Base-by-base conservation (phyloP, 2,797 vertebrate genomes). In the Danionella dracula region DNA sequence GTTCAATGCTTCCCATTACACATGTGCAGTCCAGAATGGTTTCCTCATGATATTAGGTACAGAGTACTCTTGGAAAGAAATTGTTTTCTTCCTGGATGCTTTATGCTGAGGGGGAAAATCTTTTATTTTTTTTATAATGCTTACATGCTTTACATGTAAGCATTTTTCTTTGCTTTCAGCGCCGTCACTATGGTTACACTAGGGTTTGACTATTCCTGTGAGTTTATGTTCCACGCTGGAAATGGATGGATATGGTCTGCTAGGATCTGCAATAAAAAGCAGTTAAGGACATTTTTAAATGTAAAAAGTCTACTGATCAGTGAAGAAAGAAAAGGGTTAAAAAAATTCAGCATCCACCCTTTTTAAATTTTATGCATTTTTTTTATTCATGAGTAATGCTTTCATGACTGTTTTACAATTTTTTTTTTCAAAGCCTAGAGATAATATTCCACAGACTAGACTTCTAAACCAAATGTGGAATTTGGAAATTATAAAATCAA, bases 111-210 rank as follows among this genome's bases (percentile, higher is more conserved):
- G 55, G 67, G 40, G 61, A 55, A 66, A 67, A 42, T 20, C 40
- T 57, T 71, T 65, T 40, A 76, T 72, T 79, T 75, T 61, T 50
- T 73, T 48, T 49, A 74, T n/a, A n/a, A n/a, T n/a, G n/a, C n/a
- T n/a, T n/a, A n/a, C n/a, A n/a, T n/a, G n/a, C n/a, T n/a, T 73
- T 76, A 72, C 74, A 73, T 71, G 75, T 76, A 67, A 69, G 70
- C 68, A 68, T 78, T 45, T 70, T 49, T 29, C 59, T 63, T 60
- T 68, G 64, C 57, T 53, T 77, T 73, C 46, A 60, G 37, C 35
- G 15, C 34, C 3, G 63, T 82, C 62, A 50, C 80, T 71, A 78
- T 81, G 74, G 78, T 81, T 74, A 81, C 79, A 49, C 15, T 15
- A 58, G 42, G 42, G 56, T 66, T 49, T 40, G 45, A 27, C 68